Evolutionary conservation across 1,140 invertebrate genomes (phyloP).

Genomic region (Limonius californicus): DNA sequence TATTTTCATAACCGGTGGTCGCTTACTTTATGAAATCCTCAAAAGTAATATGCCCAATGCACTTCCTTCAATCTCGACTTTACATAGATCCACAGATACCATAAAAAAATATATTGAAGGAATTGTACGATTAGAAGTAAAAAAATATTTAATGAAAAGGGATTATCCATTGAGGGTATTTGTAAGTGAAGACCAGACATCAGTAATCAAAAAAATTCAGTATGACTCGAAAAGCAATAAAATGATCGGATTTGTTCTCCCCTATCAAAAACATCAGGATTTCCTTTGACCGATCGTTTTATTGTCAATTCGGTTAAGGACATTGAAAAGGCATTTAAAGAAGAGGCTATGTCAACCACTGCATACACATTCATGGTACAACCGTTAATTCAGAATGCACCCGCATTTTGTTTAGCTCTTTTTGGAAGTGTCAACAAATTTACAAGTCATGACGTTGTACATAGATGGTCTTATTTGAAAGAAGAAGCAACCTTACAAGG

Average conservation of each 20-base stretch:
- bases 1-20: background rate
- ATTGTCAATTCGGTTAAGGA: background rate
- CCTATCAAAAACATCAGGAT: background rate
- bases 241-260: slow-evolving; percentile 1
- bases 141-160: background rate
- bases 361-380: slow-evolving; percentile 22
- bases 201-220: background rate
- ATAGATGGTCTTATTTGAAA: slow-evolving; percentile 16
- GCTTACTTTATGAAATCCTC: background rate
- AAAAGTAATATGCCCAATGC: background rate
- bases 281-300: background rate
- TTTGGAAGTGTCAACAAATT: slow-evolving; percentile 24
- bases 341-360: background rate
- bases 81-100: background rate
- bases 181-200: background rate
- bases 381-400: slow-evolving; percentile 13
- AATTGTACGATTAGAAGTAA: background rate
- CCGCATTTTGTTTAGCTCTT: slow-evolving; percentile 18
- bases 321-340: background rate
- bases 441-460: slow-evolving; percentile 7
- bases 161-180: background rate
- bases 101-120: background rate
- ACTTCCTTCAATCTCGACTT: background rate
- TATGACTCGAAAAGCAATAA: background rate
- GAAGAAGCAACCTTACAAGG: background rate